phyloP scores from a whole-genome alignment of 2,888 invertebrate species.

The Sclerodermus sp. region DNA sequence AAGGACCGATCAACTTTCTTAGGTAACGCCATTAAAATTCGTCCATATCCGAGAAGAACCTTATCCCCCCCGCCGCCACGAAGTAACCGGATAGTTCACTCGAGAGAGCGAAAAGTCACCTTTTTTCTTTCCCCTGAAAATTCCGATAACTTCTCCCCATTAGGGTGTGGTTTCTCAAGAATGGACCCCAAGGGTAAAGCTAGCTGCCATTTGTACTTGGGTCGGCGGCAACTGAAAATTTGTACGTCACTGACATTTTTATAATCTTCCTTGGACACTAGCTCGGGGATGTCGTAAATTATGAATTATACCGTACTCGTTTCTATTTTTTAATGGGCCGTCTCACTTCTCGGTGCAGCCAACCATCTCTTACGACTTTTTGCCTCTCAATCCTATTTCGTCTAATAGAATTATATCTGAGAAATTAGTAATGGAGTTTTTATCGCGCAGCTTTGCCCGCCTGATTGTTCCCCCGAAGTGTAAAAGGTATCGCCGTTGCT shows the following conservation, averaged over 20 bases:
- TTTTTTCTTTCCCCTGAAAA: no score
- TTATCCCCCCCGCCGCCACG: no score
- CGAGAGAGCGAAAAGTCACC: no score
- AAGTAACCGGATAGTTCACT: no score
- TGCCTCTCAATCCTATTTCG: neutral
- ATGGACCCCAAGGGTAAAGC: neutral
- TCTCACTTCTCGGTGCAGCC: neutral
- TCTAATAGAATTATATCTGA: neutral
- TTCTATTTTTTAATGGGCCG: slow-evolving; percentile 1
- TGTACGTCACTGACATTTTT: slow-evolving; percentile 8
- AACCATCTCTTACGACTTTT: neutral
- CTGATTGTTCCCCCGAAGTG: no score
- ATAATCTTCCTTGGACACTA: neutral
- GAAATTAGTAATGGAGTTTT: no score
- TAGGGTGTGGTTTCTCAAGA: slow-evolving; percentile 11
- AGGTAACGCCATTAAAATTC: no score
- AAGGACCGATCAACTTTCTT: no score
- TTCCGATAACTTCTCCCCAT: neutral
- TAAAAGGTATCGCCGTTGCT: no score
- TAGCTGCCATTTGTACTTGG: neutral
- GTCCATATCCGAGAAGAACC: no score
- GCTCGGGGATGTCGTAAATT: neutral
- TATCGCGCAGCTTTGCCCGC: no score
- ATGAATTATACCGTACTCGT: neutral
- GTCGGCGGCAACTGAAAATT: slow-evolving; percentile 7